These are phyloP conservation scores for Tanytarsus gracilentus DNA, from an alignment of 2,888 invertebrate species.

Conservation along the genomic window DNA sequence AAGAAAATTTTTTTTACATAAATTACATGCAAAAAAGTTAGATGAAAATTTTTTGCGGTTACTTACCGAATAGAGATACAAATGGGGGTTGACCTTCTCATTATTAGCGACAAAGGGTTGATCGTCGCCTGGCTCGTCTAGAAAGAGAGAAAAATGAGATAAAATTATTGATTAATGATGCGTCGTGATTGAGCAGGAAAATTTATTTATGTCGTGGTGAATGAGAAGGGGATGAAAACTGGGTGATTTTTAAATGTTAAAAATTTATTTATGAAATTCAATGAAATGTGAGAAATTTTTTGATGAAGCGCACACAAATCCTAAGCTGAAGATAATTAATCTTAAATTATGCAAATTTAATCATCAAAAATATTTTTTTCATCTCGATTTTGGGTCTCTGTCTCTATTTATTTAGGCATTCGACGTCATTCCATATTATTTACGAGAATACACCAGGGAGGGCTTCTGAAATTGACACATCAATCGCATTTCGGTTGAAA, in stretches of 20 bases:
- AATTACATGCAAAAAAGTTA: not conserved
- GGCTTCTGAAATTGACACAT: no score
- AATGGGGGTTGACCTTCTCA: slow-evolving; percentile 68
- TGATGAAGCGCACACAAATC: not conserved
- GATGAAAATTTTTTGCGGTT: no score
- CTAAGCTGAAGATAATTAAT: not conserved
- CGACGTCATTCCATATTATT: no score
- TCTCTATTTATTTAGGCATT: no score
- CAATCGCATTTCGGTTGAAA: no score
- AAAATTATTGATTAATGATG: slow-evolving; percentile 4
- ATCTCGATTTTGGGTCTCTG: no score
- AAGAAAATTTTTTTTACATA: not conserved
- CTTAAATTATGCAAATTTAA: no score
- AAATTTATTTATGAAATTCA: not conserved
- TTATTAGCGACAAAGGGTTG: slow-evolving; percentile 56
- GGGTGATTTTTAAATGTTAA: no score
- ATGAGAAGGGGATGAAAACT: not conserved
- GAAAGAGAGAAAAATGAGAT: slow-evolving; percentile 36
- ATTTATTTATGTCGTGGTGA: not conserved
- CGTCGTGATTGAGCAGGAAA: not conserved
- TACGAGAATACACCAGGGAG: no score
- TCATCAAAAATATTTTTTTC: no score
- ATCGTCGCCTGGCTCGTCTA: slow-evolving; percentile 62
- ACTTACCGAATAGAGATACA: slow-evolving; percentile 76
- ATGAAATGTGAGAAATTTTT: not conserved